These are phyloP conservation scores for Solen grandis DNA, from an alignment of 1,140 invertebrate species.

Conservation along the genomic window DNA sequence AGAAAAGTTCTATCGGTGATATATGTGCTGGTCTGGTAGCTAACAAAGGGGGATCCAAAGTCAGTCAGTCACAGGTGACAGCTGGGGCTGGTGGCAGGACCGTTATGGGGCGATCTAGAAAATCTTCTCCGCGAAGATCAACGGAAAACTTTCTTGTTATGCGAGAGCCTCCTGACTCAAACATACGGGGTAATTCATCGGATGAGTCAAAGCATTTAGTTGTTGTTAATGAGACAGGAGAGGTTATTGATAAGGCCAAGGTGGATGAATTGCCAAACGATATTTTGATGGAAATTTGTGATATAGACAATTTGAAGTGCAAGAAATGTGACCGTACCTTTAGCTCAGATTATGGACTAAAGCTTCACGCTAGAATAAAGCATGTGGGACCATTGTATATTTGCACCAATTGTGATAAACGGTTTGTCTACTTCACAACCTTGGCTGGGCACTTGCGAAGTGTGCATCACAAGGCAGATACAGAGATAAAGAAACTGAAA, in stretches of 20 bases:
- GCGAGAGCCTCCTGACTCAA: neutral
- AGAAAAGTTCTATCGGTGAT: constrained; percentile 15
- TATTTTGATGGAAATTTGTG: constrained; percentile 3
- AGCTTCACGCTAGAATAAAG: neutral
- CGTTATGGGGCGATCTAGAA: neutral
- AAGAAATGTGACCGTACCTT: constrained; percentile 71
- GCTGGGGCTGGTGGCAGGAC: neutral
- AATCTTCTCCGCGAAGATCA: constrained; percentile 39
- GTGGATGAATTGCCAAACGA: neutral
- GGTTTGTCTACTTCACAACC: constrained; percentile 77
- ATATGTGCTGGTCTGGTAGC: neutral
- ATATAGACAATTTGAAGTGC: neutral
- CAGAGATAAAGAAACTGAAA: constrained; percentile 74
- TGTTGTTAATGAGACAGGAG: neutral
- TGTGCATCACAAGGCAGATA: constrained; percentile 75
- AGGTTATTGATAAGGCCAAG: neutral
- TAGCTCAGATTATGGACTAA: constrained; percentile 15
- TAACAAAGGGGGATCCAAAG: neutral
- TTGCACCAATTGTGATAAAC: constrained; percentile 77
- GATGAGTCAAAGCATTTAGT: neutral
- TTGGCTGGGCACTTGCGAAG: constrained; percentile 76
- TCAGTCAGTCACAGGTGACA: neutral
- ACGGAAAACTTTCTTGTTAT: neutral
- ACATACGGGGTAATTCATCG: neutral
- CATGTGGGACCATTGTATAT: constrained; percentile 52